Evolutionary conservation across 37 sponge, comb jelly and placozoan genomes (phyloP).

Genomic region (Spongilla lacustris): DNA sequence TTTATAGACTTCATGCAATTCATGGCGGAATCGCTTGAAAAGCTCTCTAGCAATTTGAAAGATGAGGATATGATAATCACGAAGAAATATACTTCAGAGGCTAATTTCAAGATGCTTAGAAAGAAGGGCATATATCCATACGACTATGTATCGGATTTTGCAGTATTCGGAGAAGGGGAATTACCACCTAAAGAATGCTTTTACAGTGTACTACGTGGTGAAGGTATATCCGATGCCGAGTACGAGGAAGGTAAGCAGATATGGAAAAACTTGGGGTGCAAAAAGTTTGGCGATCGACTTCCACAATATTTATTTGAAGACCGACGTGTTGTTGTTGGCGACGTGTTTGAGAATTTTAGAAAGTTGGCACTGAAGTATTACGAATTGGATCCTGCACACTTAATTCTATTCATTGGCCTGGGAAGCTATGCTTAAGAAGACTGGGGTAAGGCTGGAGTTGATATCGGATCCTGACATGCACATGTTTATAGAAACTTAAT

Average conservation of each 20-base stretch:
- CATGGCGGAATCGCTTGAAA: background rate
- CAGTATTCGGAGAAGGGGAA: background rate
- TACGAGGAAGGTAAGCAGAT: background rate
- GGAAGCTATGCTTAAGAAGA: background rate
- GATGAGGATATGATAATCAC: background rate
- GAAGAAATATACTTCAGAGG: background rate
- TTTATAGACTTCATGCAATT: background rate
- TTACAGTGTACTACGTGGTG: background rate
- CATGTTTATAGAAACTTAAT: too few species aligned
- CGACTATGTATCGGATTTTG: background rate
- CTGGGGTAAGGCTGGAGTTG: background rate
- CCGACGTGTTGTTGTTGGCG: background rate
- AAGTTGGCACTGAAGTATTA: background rate
- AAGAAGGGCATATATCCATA: background rate
- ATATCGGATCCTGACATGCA: background rate
- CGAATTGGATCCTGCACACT: background rate
- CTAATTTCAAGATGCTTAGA: background rate
- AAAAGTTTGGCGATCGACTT: background rate
- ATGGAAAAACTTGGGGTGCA: background rate
- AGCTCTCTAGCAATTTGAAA: background rate
- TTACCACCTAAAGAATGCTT: background rate
- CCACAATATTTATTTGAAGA: background rate
- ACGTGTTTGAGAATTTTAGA: background rate
- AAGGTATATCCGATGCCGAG: background rate
- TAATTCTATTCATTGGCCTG: background rate